These are phyloP conservation scores for Lepilemur ruficaudatus DNA, from an alignment of 2,797 vertebrate genomes.

Conservation along the genomic window DNA sequence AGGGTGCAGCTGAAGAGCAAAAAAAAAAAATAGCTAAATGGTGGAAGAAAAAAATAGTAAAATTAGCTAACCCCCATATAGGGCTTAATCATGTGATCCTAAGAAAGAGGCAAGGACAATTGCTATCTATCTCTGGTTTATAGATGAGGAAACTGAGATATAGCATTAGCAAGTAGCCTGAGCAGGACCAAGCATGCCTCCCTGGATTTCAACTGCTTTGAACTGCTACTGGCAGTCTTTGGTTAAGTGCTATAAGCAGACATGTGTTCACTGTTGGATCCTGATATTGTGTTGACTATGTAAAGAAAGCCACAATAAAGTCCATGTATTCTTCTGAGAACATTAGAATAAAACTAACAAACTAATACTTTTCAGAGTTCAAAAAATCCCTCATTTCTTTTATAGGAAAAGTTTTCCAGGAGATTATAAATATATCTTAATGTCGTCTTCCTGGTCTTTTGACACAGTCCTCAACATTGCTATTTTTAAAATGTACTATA, in stretches of 20 bases:
- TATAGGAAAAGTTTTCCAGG: background rate
- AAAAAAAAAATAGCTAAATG: background rate
- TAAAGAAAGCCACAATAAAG: background rate
- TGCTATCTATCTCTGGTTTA: background rate
- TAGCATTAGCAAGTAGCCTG: background rate
- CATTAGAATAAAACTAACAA: background rate
- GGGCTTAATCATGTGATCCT: background rate
- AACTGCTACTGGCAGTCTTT: background rate
- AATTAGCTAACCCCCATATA: background rate
- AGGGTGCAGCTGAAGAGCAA: background rate
- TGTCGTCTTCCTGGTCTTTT: background rate
- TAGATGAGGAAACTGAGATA: background rate
- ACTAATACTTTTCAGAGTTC: background rate
- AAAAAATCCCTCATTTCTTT: background rate
- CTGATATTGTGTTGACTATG: background rate
- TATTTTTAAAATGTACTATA: background rate
- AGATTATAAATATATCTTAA: conserved; percentile 5
- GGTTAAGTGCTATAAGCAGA: background rate
- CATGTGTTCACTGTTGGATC: background rate
- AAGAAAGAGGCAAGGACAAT: background rate
- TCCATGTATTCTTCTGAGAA: background rate
- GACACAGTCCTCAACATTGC: background rate
- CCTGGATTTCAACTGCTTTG: background rate
- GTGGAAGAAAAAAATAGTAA: background rate
- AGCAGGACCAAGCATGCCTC: background rate